These are phyloP conservation scores for Chitala chitala DNA, from an alignment of 2,113 vertebrate species.

Conservation along the genomic window DNA sequence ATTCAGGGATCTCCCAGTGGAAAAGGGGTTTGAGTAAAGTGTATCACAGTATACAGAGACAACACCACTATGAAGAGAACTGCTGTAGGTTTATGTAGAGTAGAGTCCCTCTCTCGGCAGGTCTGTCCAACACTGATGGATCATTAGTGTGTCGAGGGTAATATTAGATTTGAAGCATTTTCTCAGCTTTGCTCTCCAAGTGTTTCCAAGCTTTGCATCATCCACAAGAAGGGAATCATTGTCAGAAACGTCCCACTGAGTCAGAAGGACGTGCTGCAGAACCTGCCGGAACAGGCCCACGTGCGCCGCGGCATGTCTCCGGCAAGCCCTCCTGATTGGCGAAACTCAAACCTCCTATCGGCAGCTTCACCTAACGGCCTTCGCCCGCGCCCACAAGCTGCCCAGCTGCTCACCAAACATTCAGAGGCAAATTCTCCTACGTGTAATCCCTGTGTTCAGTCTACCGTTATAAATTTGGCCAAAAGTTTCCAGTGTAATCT, in stretches of 20 bases:
- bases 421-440: not conserved
- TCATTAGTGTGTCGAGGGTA: not conserved
- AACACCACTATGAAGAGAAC: not conserved
- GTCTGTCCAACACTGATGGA: not conserved
- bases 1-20: no score
- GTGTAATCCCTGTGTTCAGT: not conserved
- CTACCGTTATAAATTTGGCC: not conserved
- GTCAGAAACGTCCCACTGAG: constrained; percentile 28
- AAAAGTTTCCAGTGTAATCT: not conserved
- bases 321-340: not conserved
- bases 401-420: not conserved
- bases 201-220: constrained; percentile 44
- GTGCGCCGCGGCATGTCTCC: not conserved
- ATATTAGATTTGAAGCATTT: constrained; percentile 12
- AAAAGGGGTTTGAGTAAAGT: no score
- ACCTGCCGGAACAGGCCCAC: not conserved
- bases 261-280: not conserved
- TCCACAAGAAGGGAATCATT: constrained; percentile 28
- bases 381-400: not conserved
- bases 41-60: not conserved
- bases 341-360: no score
- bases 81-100: not conserved
- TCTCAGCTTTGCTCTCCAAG: constrained; percentile 11
- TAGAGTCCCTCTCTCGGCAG: not conserved
- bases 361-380: not conserved